Evolutionary conservation across 2,797 vertebrate species (phyloP).

Genomic region (Coluber constrictor): DNA sequence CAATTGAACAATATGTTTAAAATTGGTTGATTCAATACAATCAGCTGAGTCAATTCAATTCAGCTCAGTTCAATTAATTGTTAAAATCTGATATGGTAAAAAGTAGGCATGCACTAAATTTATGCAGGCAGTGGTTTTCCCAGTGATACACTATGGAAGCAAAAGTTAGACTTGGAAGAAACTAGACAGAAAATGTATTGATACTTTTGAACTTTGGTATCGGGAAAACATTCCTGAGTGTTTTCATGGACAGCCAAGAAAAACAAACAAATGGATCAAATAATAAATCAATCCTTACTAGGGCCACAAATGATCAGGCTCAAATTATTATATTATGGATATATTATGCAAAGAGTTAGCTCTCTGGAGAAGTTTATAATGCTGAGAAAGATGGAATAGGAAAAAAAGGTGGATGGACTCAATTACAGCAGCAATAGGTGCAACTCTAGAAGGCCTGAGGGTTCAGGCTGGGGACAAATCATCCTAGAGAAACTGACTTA

Average conservation of each 20-base stretch:
- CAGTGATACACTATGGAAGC: not conserved
- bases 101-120: not conserved
- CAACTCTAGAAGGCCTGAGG: not conserved
- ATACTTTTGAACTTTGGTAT: not conserved
- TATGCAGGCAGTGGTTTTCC: not conserved
- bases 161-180: not conserved
- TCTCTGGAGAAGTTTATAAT: not conserved
- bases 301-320: not conserved
- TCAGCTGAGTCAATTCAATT: not conserved
- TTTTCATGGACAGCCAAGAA: not conserved
- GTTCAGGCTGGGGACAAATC: not conserved
- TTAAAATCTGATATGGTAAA: not conserved
- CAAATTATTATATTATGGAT: too few species aligned
- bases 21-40: not conserved
- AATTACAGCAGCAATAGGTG: not conserved
- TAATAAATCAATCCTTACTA: not conserved
- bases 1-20: not conserved
- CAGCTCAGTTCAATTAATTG: not conserved
- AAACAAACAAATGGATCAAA: not conserved
- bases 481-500: not conserved
- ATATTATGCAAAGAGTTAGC: too few species aligned
- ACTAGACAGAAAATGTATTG: not conserved
- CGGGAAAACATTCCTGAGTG: not conserved
- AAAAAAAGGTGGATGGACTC: not conserved
- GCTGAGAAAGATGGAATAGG: not conserved